Conservation (phyloP, 35 echinoderm and acorn worm genomes). For the Diadema setosum region DNA sequence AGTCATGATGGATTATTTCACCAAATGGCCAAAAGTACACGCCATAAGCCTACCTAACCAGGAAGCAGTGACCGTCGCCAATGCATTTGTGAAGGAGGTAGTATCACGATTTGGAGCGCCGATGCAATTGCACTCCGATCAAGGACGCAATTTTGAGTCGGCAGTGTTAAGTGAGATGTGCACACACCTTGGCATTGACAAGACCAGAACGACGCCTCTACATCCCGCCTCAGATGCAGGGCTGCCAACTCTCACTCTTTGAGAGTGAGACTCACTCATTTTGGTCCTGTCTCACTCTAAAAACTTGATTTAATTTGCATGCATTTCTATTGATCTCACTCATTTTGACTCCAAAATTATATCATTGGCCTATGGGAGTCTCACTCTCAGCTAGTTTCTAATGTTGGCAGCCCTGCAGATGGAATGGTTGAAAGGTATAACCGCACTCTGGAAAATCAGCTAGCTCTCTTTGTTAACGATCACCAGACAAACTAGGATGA, state of each 20-base stretch:
- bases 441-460: background rate
- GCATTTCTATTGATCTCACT: too few species aligned
- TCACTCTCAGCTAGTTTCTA: too few species aligned
- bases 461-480: background rate
- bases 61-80: constrained; percentile 28
- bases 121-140: constrained; percentile 7
- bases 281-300: too few species aligned
- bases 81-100: constrained; percentile 12
- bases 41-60: constrained; percentile 9
- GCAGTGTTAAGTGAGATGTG: constrained; percentile 28
- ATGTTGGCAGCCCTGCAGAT: too few species aligned
- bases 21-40: constrained; percentile 26
- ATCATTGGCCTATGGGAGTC: too few species aligned
- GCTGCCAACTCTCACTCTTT: too few species aligned
- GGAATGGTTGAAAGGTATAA: constrained; percentile 64
- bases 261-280: too few species aligned
- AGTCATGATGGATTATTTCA: constrained; percentile 31
- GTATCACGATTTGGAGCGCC: constrained; percentile 38
- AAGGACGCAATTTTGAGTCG: constrained; percentile 51
- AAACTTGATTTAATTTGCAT: too few species aligned
- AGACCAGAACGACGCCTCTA: constrained; percentile 50
- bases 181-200: constrained; percentile 4
- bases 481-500: constrained; percentile 33
- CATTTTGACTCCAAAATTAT: too few species aligned
- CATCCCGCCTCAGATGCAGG: constrained; percentile 38